phyloP scores from a whole-genome alignment of 2,113 vertebrate genomes.

The Neolamprologus toae region DNA sequence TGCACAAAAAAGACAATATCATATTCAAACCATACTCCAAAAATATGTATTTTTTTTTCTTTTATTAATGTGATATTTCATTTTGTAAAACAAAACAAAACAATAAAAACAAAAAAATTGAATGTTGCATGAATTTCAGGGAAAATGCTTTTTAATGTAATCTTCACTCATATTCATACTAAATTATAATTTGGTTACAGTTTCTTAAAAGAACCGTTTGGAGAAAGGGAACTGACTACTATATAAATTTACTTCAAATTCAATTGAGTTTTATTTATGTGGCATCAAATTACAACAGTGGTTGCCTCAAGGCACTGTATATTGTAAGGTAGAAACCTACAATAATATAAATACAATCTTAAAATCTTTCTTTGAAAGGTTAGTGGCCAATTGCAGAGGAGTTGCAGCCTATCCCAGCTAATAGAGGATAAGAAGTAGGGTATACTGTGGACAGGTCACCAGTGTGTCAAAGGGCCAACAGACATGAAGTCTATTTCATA shows the following conservation, averaged over 20 bases:
- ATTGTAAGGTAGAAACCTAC: not conserved
- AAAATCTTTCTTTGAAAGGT: not conserved
- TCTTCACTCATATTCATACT: not conserved
- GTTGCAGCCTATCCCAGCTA: not conserved
- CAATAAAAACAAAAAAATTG: not conserved
- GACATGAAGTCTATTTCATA: not conserved
- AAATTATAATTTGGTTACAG: not conserved
- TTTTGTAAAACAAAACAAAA: not conserved
- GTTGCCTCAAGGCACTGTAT: not conserved
- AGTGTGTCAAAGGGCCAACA: not conserved
- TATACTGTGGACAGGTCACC: not conserved
- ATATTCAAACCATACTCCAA: not conserved
- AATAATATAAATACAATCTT: not conserved
- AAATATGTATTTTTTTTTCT: not conserved
- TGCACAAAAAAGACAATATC: not conserved
- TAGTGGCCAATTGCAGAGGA: not conserved
- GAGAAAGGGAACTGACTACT: not conserved
- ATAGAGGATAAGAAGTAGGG: not conserved
- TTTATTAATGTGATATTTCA: slow-evolving; percentile 51
- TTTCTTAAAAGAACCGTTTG: not conserved
- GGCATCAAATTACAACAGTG: not conserved
- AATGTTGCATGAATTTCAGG: not conserved
- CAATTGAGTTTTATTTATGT: not conserved
- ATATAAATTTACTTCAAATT: not conserved
- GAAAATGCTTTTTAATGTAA: not conserved